Evolutionary conservation across 1,140 invertebrate genomes (phyloP), one percentile per base, ranked within the genome.

Genomic region (Ptiloglossa arizonensis): DNA sequence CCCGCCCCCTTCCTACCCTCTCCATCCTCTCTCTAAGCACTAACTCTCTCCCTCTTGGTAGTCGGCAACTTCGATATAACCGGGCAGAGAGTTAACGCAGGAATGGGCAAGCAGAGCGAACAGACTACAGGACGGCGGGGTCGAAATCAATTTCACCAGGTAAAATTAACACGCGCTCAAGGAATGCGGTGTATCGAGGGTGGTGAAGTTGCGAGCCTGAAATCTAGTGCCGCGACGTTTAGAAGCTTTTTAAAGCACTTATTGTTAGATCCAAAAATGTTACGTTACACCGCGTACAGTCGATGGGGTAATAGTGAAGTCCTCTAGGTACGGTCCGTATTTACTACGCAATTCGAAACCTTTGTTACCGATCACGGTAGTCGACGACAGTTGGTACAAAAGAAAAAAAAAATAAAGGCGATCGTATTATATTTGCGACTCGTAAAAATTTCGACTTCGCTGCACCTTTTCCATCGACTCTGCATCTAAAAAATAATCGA

Each of bases 71-170:
- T 75, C 54, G 44, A 85, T 83, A 62, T 72, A 76, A 50, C 78
- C 62, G 71, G 66, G 41, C 75, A 70, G 66, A 70, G 66, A 62
- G 63, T 82, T 68, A 75, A 79, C 64, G 50, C 50, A 62, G 54
- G 11, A 68, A 73, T 64, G 50, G 22, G 44, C 56, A 48, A 69
- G 29, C 60, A 70, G 50, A 59, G 48, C 46, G 50, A 48, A 67
- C 19, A 35, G 13, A 13, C 41, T 59, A 57, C 46, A 24, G 15
- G 48, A n/a, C 29, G 41, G 24, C 56, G 35, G 69, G 67, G 59
- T 67, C 77, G 68, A 86, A 87, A 87, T 87, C 86, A 87, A 85
- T 87, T n/a, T 86, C 84, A 50, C 71, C 60, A 32, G 52, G 62
- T 29, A 70, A 67, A 81, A 85, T 86, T 80, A 86, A 79, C n/a